These are phyloP conservation scores for Epirrhoe alternata DNA, from an alignment of 2,888 invertebrate species.

Conservation along the genomic window DNA sequence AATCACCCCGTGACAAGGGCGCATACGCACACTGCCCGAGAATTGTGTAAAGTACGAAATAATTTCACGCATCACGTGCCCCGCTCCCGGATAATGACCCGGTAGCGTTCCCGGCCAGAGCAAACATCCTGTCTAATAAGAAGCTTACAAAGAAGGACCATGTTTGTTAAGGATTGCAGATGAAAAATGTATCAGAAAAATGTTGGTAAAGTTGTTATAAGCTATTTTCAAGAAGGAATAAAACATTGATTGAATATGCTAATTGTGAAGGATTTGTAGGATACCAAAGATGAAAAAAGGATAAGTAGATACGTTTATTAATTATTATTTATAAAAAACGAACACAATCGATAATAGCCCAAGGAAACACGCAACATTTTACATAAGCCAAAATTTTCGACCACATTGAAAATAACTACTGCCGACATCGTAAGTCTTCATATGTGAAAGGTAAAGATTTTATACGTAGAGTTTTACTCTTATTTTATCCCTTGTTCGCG, in stretches of 20 bases:
- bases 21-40: conserved; percentile 69
- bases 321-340: too few relatives aligned
- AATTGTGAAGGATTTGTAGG: too few relatives aligned
- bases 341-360: too few relatives aligned
- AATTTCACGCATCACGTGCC: conserved; percentile 85
- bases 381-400: too few relatives aligned
- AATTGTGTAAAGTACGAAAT: conserved; percentile 84
- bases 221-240: not conserved
- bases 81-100: conserved; percentile 79
- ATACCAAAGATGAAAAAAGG: too few relatives aligned
- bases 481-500: conserved; percentile 34
- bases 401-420: too few relatives aligned
- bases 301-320: too few relatives aligned
- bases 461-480: conserved; percentile 14
- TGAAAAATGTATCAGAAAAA: conserved; percentile 16
- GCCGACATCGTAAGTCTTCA: not conserved
- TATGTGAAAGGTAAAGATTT: conserved; percentile 27
- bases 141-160: conserved; percentile 54
- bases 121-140: conserved; percentile 64
- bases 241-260: too few relatives aligned
- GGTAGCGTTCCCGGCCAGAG: conserved; percentile 69
- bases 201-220: not conserved
- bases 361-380: too few relatives aligned
- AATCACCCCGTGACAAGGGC: conserved; percentile 53
- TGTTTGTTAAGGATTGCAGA: conserved; percentile 39